Conservation (phyloP, 2,888 invertebrate genomes). For the Lagria hirta region DNA sequence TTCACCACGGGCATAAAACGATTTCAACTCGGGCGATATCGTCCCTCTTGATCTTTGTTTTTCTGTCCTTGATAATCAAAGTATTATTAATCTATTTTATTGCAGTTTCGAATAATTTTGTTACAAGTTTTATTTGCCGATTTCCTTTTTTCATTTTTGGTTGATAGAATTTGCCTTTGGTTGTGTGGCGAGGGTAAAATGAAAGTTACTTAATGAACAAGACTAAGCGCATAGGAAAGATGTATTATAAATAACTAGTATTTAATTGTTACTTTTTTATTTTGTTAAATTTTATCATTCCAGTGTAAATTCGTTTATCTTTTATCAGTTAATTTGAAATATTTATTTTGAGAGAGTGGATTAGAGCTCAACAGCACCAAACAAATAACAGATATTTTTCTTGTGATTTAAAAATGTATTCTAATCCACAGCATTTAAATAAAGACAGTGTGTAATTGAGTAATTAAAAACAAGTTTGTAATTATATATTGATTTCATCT, state of each 20-base stretch:
- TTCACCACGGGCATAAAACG: no score
- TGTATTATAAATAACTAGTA: conserved; percentile 16
- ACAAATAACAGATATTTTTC: conserved; percentile 16
- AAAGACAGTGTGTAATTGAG: conserved; percentile 10
- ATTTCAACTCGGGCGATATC: no score
- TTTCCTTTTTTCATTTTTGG: conserved; percentile 79
- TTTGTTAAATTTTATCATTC: conserved; percentile 21
- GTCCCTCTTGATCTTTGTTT: no score
- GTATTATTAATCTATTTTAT: conserved; percentile 33
- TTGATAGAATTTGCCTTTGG: conserved; percentile 83
- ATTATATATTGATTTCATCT: conserved; percentile 6
- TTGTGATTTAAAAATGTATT: conserved; percentile 7
- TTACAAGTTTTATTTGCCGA: conserved; percentile 83
- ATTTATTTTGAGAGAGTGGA: conserved; percentile 14
- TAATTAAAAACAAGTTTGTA: conserved; percentile 12
- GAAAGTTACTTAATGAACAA: conserved; percentile 33
- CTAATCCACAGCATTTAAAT: conserved; percentile 21
- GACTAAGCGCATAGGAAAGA: conserved; percentile 10
- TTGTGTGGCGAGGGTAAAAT: conserved; percentile 80
- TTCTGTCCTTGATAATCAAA: not conserved
- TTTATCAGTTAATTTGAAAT: conserved; percentile 1
- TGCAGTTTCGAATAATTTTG: conserved; percentile 87
- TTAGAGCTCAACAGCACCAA: conserved; percentile 14
- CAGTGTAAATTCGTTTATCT: conserved; percentile 12
- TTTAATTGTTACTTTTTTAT: conserved; percentile 21